Percentiles rank a stretch among this genome's conserved stretches.
These are phyloP conservation scores for Euwallacea fornicatus DNA, from an alignment of 1,140 invertebrate genomes.

Conservation along the genomic window DNA sequence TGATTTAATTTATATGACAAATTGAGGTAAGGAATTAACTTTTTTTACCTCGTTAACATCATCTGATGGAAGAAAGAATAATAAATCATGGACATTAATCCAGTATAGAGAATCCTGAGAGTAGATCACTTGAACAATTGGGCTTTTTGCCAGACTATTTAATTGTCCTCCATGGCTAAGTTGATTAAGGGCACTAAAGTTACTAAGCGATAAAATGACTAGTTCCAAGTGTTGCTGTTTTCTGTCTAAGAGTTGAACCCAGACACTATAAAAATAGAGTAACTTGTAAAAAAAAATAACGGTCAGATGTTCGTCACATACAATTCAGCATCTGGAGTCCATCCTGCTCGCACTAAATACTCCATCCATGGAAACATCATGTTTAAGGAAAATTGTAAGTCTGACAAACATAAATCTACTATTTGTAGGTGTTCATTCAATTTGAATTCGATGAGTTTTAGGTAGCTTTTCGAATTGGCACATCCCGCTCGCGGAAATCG, in stretches of 20 bases:
- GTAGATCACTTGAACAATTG: constrained; percentile 65
- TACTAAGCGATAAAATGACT: constrained; percentile 70
- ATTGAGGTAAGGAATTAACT: not conserved
- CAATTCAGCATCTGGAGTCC: constrained; percentile 87
- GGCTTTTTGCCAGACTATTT: constrained; percentile 39
- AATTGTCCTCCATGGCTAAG: constrained; percentile 51
- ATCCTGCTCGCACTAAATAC: constrained; percentile 90
- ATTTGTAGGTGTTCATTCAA: constrained; percentile 68
- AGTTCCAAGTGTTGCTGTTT: constrained; percentile 81
- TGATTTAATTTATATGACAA: no score
- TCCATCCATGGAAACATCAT: constrained; percentile 89
- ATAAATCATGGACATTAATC: constrained; percentile 90
- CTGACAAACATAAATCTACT: constrained; percentile 66
- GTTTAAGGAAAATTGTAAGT: constrained; percentile 72
- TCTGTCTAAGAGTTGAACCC: constrained; percentile 85
- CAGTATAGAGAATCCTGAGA: constrained; percentile 76
- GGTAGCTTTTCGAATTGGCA: constrained; percentile 83
- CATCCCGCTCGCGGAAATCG: constrained; percentile 91
- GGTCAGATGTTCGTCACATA: constrained; percentile 57
- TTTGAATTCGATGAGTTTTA: constrained; percentile 87
- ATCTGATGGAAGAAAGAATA: constrained; percentile 76
- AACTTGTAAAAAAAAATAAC: not conserved
- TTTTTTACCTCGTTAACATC: constrained; percentile 55
- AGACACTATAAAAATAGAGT: constrained; percentile 68
- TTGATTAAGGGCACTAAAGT: constrained; percentile 68